Base-by-base conservation (phyloP, 2,113 vertebrate species). In the Lagopus muta region DNA sequence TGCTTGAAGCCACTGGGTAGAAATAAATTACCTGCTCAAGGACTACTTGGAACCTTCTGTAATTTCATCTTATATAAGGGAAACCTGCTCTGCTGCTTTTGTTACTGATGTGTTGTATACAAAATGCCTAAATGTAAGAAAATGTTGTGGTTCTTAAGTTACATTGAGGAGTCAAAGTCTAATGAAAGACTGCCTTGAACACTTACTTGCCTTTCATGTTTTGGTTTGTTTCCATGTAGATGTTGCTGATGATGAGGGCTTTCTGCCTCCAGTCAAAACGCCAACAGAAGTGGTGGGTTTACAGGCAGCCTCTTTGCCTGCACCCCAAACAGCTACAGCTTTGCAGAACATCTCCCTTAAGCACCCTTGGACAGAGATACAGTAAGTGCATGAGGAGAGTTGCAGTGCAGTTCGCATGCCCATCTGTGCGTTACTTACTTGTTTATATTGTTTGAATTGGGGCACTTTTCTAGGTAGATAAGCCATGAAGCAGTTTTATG, bases 301-400 rank as follows among this genome's bases (percentile, higher is more conserved):
- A 83, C 98, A 95, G 48, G 98, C 99, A 25, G 98, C 98, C 5
- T 97, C 71, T 38, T 91, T 97, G 25, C 97, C 98, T 1, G 96
- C 96, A 42, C 98, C 98, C 4, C 86, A 97, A n/a, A 93, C 89
- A 22, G 93, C 97, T 28, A 95, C 80, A 8, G 90, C 98, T 36
- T 97, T 99, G 60, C 90, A 97, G 90, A 98, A 99, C 61, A 92
- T 99, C 93, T 99, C 99, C 6, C 97, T 99, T 93, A 99, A 99
- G 95, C 99, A 99, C 78, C 98, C 99, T 18, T 97, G 99, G 94
- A 99, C 98, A 20, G 98, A 99, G 97, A 97, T 99, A 94, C 99
- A 99, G 99, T 99, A 97, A 98, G 99, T 98, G 19, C 4, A 34
- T 3, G 6, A 60, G 25, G 54, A 62, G 58, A 50, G 11, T 13